Percentiles rank a stretch among this genome's conserved stretches.
Evolutionary conservation across 2,113 vertebrate genomes (phyloP).

Genomic region (Rhinichthys klamathensis): DNA sequence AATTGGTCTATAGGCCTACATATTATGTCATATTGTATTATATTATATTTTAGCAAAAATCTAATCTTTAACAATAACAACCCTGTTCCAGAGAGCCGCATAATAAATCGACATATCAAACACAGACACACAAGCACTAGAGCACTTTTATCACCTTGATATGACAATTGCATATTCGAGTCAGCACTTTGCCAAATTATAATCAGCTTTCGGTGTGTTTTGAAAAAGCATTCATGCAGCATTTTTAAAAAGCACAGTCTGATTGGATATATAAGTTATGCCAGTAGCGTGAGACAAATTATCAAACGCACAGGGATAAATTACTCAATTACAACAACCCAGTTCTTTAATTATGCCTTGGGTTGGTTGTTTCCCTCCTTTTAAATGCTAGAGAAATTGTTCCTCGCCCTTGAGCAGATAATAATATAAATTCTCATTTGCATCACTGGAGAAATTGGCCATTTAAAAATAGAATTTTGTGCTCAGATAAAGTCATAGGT

Average conservation of each 20-base stretch:
- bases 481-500: background rate
- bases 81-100: background rate
- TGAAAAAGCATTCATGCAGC: background rate
- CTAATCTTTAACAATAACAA: background rate
- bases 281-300: constrained; percentile 12
- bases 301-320: constrained; percentile 16
- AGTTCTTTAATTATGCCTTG: constrained; percentile 29
- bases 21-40: no score
- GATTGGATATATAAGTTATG: constrained; percentile 4
- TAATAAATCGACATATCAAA: background rate
- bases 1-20: no score
- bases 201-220: background rate
- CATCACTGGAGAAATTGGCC: background rate
- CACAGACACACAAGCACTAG: background rate
- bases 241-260: constrained; percentile 14
- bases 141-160: background rate
- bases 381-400: constrained; percentile 29
- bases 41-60: no score
- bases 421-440: constrained; percentile 7
- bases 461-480: background rate
- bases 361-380: background rate
- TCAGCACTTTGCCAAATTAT: background rate
- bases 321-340: constrained; percentile 31
- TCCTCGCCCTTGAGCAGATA: constrained; percentile 14
- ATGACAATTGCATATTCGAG: background rate